Evolutionary conservation across 2,113 vertebrate species (phyloP).

Genomic region (Nycticorax nycticorax): DNA sequence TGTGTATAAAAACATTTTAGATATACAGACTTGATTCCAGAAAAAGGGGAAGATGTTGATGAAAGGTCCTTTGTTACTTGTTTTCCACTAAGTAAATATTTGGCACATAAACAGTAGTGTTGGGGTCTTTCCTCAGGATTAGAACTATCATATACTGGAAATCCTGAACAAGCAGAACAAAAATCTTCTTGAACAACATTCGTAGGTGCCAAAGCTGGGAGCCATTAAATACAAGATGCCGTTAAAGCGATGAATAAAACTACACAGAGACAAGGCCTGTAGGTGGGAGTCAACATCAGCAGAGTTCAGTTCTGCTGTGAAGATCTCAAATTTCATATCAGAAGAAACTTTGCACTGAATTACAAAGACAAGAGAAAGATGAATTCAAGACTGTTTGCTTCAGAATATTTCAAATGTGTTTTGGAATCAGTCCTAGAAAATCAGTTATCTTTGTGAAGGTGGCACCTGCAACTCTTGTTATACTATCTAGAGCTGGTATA

Average conservation of each 20-base stretch:
- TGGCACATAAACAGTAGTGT: neutral
- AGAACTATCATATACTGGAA: neutral
- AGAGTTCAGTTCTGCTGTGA: neutral
- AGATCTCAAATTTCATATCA: neutral
- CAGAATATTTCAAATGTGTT: neutral
- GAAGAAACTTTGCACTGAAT: neutral
- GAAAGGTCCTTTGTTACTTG: neutral
- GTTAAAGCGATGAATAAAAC: neutral
- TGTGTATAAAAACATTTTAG: neutral
- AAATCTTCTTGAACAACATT: neutral
- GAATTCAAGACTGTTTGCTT: neutral
- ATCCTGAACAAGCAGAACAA: neutral
- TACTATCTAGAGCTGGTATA: neutral
- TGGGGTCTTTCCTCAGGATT: neutral
- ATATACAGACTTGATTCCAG: neutral
- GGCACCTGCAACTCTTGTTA: neutral
- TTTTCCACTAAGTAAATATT: neutral
- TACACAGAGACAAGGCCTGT: neutral
- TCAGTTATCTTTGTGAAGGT: neutral
- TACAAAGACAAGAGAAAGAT: neutral
- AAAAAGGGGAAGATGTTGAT: neutral
- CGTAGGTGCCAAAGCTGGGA: neutral
- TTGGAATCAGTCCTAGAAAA: neutral
- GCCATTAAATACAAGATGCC: neutral
- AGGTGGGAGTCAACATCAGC: neutral